Conservation (phyloP, 2,797 vertebrate genomes). For the Malurus splendens region DNA sequence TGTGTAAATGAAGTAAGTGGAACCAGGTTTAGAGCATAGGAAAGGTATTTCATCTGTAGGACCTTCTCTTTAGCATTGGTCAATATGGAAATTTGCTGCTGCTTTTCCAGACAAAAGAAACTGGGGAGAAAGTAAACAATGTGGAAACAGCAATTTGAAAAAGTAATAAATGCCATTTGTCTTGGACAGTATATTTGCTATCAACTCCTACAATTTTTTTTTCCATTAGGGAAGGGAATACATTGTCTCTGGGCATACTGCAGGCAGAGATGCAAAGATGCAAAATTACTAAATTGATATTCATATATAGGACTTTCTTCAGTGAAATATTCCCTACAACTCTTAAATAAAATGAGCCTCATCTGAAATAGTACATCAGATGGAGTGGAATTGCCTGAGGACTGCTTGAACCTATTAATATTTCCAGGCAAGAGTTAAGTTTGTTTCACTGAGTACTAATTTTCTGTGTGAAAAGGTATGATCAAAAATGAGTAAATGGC, state of each 20-base stretch:
- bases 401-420: not conserved
- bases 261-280: not conserved
- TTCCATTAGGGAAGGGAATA: not conserved
- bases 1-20: not conserved
- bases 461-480: not conserved
- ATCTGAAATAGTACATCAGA: not conserved
- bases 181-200: not conserved
- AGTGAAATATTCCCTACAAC: not conserved
- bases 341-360: not conserved
- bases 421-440: not conserved
- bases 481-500: not conserved
- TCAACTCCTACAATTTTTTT: not conserved
- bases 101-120: conserved; percentile 59
- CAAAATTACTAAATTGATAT: not conserved
- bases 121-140: not conserved
- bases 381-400: not conserved
- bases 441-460: not conserved
- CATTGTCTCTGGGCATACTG: not conserved
- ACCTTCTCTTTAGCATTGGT: not conserved
- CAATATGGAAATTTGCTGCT: conserved; percentile 66
- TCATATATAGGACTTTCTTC: not conserved
- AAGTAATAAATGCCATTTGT: not conserved
- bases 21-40: not conserved
- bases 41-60: not conserved
- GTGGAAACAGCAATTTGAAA: not conserved